Base-by-base conservation (phyloP, 2,113 vertebrate species). In the Eulacestoma nigropectus region DNA sequence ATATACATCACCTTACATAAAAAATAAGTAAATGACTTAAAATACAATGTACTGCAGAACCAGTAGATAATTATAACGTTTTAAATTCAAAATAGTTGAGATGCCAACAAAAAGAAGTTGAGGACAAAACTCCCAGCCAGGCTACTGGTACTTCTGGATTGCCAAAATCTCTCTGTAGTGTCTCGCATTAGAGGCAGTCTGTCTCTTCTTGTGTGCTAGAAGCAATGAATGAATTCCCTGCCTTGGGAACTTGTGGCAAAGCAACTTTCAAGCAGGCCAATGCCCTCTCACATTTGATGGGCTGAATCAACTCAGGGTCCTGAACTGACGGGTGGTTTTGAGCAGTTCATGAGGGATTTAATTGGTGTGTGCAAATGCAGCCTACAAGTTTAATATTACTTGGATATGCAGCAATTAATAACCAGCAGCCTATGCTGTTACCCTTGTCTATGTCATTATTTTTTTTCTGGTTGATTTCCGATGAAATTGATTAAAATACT, bases 141-240 rank as follows among this genome's bases (percentile, higher is more conserved):
- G 39, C 4, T 5, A 27, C 3, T 14, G 74, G 12, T 68, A 20
- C 8, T 72, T 81, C 11, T 3, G 12, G 8, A 55, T 50, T 42
- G n/a, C 37, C 1, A 2, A 25, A 75, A 67, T 67, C 9, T 85
- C 16, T 44, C 56, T 44, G 32, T 12, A 56, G 21, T 13, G 13
- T 75, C 53, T 68, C 3, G 1, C 0, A 1, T 72, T 37, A 8
- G 6, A 5, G 21, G 19, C 49, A 5, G 3, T 16, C 33, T 79
- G 13, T 79, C 22, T 89, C 16, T 26, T 23, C 52, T 39, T 17
- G 7, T 21, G 17, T 1, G 1, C 20, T 42, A 7, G 23, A 52
- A 80, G 25, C 39, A 62, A 37, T 30, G 21, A 14, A n/a, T 55
- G 5, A 9, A 56, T 55, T 26, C 68, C 50, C 42, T 80, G 39